Conservation (phyloP, 2,888 invertebrate species). For the Chalcis sispes region DNA sequence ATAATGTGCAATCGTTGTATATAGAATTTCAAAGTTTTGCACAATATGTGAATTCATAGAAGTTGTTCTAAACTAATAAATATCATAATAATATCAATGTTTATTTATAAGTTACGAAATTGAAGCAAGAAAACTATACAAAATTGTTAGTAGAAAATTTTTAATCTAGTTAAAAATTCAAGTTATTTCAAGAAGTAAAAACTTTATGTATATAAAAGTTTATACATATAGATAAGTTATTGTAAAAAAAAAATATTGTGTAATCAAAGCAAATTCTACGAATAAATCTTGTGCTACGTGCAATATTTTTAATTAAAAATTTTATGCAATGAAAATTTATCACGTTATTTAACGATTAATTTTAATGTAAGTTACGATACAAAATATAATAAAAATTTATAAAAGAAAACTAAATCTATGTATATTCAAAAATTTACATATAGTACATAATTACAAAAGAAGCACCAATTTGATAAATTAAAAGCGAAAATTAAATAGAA, state of each 20-base stretch:
- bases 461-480: background rate
- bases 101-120: background rate
- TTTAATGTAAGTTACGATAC: background rate
- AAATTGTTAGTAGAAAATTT: too few species aligned
- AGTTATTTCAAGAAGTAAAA: background rate
- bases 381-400: background rate
- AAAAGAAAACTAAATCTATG: background rate
- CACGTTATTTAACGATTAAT: too few species aligned
- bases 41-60: background rate
- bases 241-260: slow-evolving; percentile 3
- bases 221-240: background rate
- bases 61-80: slow-evolving; percentile 21
- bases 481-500: background rate
- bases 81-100: slow-evolving; percentile 12
- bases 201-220: slow-evolving; percentile 1
- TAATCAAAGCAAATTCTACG: slow-evolving; percentile 34
- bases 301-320: slow-evolving; percentile 25
- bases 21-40: slow-evolving; percentile 18
- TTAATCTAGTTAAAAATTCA: too few species aligned
- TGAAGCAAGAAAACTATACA: background rate
- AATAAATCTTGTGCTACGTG: slow-evolving; percentile 32
- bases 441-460: background rate
- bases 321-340: slow-evolving; percentile 13
- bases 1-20: slow-evolving; percentile 23
- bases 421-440: too few species aligned